A percentile compares a stretch with the other conserved stretches of the same genome.
Conservation (phyloP, 2,888 invertebrate genomes). For the Tipula lateralis region DNA sequence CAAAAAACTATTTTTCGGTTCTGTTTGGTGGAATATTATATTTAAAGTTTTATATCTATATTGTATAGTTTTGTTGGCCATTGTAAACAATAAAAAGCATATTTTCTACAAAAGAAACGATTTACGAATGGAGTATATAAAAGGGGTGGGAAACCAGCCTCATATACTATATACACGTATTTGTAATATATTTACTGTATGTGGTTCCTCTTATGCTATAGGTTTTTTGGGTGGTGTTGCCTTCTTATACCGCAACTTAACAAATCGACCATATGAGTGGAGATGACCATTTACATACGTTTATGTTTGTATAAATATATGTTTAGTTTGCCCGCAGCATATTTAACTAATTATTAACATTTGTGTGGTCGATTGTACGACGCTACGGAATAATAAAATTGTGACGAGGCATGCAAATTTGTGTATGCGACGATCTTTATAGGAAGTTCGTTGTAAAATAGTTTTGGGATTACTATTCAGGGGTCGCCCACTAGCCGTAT, state of each 20-base stretch:
- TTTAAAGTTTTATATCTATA: slow-evolving; percentile 7
- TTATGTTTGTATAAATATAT: neutral
- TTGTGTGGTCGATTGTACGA: neutral
- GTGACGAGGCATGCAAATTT: no score
- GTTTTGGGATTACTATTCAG: no score
- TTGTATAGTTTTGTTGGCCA: slow-evolving; percentile 8
- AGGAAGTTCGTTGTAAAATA: no score
- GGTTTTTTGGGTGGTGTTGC: neutral
- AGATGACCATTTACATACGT: slow-evolving; percentile 13
- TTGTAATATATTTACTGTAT: neutral
- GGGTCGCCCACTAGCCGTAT: no score
- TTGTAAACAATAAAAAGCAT: slow-evolving; percentile 19
- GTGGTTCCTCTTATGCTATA: neutral
- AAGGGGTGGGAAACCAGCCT: neutral
- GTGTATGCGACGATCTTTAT: no score
- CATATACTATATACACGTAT: neutral
- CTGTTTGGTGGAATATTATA: neutral
- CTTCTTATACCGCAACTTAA: neutral
- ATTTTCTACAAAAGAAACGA: slow-evolving; percentile 11
- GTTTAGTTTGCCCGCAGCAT: neutral
- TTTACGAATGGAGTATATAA: neutral
- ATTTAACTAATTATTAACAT: slow-evolving; percentile 4
- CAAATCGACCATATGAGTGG: neutral
- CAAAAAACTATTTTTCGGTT: neutral
- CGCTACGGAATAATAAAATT: neutral